Evolutionary conservation across 2,113 vertebrate species (phyloP).

Genomic region (Falcunculus frontatus): DNA sequence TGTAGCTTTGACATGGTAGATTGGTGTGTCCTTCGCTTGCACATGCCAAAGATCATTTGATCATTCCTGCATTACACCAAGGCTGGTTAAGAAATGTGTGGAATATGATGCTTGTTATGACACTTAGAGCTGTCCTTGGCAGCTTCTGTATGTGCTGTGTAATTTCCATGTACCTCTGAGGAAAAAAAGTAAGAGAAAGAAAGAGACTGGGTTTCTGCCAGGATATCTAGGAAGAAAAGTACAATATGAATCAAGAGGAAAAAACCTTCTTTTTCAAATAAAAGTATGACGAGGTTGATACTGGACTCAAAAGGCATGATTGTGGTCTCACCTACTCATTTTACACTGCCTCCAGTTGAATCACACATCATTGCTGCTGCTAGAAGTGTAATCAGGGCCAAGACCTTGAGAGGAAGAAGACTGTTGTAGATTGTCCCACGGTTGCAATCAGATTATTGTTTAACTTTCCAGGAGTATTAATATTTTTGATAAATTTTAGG

Average conservation of each 20-base stretch:
- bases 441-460: background rate
- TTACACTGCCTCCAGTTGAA: background rate
- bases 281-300: background rate
- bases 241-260: background rate
- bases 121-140: slow-evolving; percentile 78
- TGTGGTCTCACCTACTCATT: background rate
- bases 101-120: slow-evolving; percentile 78
- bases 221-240: background rate
- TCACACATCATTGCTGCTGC: background rate
- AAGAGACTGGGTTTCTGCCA: background rate
- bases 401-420: background rate
- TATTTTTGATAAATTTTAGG: background rate
- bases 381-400: background rate
- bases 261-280: background rate
- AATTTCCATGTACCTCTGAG: slow-evolving; percentile 82
- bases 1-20: background rate
- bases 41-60: background rate
- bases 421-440: background rate
- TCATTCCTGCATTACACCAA: background rate
- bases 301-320: background rate
- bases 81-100: background rate
- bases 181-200: background rate
- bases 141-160: slow-evolving; percentile 75
- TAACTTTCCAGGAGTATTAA: background rate
- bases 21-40: background rate